A percentile compares a stretch with the other conserved stretches of the same genome.
Evolutionary conservation across 2,888 invertebrate genomes (phyloP).

Genomic region (Watsonalla binaria): DNA sequence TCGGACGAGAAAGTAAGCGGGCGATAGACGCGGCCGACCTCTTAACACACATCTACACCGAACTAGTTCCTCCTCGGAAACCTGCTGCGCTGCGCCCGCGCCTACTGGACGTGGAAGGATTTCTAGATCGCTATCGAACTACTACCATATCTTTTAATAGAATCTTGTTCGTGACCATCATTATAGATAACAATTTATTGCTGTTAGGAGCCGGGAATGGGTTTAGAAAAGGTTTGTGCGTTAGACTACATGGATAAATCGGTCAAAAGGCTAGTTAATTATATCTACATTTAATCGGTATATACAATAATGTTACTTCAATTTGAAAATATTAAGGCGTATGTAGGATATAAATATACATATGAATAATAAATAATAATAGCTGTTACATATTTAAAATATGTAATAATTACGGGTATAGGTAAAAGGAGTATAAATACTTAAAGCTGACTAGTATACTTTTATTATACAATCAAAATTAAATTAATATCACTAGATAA

Average conservation of each 20-base stretch:
- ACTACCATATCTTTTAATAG: constrained; percentile 27
- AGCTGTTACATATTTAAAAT: constrained; percentile 8
- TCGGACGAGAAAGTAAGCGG: constrained; percentile 71
- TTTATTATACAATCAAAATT: constrained; percentile 60
- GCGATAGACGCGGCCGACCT: constrained; percentile 58
- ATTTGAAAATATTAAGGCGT: constrained; percentile 35
- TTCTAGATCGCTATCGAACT: constrained; percentile 41
- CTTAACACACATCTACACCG: constrained; percentile 66
- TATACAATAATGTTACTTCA: constrained; percentile 47
- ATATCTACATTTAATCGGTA: constrained; percentile 50
- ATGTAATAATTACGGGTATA: constrained; percentile 46
- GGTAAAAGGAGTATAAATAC: constrained; percentile 56
- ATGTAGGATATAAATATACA: constrained; percentile 27
- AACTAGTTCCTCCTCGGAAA: constrained; percentile 58
- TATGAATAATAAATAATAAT: constrained; percentile 27
- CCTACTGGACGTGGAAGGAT: constrained; percentile 21
- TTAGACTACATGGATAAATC: constrained; percentile 71
- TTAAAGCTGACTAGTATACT: constrained; percentile 69
- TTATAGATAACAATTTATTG: constrained; percentile 12
- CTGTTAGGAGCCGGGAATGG: constrained; percentile 24
- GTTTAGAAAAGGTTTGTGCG: constrained; percentile 59
- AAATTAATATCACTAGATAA: constrained; percentile 77
- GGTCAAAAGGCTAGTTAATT: constrained; percentile 74
- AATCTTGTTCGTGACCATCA: constrained; percentile 23
- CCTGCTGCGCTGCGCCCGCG: constrained; percentile 30